Base-by-base conservation (phyloP, 2,797 vertebrate genomes). In the Antennarius maculatus region DNA sequence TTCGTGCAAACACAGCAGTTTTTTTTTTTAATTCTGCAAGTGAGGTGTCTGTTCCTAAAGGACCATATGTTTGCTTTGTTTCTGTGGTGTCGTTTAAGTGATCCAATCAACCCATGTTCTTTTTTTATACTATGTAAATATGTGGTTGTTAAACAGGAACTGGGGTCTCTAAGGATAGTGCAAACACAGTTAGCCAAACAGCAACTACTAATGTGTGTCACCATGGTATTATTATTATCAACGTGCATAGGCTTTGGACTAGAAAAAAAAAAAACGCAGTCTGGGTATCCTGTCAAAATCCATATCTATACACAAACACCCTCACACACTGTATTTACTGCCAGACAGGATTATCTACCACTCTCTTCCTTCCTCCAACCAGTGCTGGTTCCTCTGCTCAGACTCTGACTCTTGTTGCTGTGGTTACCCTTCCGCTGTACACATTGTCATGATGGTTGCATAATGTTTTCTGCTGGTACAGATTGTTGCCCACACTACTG, bases 371-470 rank as follows among this genome's bases (percentile, higher is more conserved):
- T 82, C 84, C 82, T 88, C 57, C 34, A 65, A 64, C 46, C 72
- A 61, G 57, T 41, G 0, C 55, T 12, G 47, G 72, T 82, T 77
- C 79, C 85, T 81, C 77, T 56, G 69, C 77, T 86, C 69, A 2
- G 63, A 39, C 53, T 79, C 53, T 79, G 50, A 81, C 61, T 84
- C 77, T 80, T 66, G 93, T 94, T 93, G 91, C 92, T 79, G 61
- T 92, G 92, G 93, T 88, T 90, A 93, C 92, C 76, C 74, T 82
- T 88, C 87, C 78, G 61, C 71, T 23, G 78, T 88, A 85, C 82
- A 92, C 89, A 89, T 87, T 82, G 70, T 73, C 80, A 55, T 42
- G 76, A 78, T 17, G 83, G 88, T 94, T 93, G 90, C 91, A 68
- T 94, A 93, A 93, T 83, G 79, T 74, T 84, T 69, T 81, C 63